A percentile compares a stretch with the other conserved stretches of the same genome.
These are phyloP conservation scores for Nannoperca australis DNA, from an alignment of 2,797 vertebrate genomes.

Conservation along the genomic window DNA sequence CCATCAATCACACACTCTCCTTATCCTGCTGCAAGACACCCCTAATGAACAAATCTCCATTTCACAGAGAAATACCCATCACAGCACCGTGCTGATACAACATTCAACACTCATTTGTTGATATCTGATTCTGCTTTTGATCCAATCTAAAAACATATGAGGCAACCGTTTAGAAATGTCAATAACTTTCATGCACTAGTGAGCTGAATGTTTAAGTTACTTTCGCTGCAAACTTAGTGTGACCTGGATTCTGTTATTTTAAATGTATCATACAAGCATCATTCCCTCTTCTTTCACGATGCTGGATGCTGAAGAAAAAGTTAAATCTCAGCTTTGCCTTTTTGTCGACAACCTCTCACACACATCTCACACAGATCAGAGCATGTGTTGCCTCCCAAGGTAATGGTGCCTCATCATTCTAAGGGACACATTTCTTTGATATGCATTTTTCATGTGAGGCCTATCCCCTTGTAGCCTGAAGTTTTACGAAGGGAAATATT, in stretches of 20 bases:
- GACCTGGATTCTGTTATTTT: slow-evolving; percentile 12
- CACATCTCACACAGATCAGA: slow-evolving; percentile 22
- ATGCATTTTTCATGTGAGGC: slow-evolving; percentile 49
- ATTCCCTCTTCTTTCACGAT: slow-evolving; percentile 3
- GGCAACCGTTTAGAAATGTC: neutral
- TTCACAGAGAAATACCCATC: slow-evolving; percentile 22
- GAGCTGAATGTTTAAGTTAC: neutral
- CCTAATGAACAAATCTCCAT: slow-evolving; percentile 35
- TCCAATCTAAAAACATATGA: neutral
- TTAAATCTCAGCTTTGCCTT: neutral
- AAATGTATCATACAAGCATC: neutral
- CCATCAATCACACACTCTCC: slow-evolving; percentile 18
- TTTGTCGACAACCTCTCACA: slow-evolving; percentile 20
- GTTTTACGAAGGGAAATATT: slow-evolving; percentile 60
- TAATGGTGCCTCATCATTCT: slow-evolving; percentile 29
- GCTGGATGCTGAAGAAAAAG: slow-evolving; percentile 4
- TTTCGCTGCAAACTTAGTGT: neutral
- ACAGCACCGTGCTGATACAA: neutral
- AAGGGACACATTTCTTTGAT: slow-evolving; percentile 46
- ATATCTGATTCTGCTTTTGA: neutral
- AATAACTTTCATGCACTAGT: neutral
- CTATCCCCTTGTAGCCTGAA: slow-evolving; percentile 34
- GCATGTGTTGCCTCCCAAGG: slow-evolving; percentile 28
- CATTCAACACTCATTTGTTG: slow-evolving; percentile 5
- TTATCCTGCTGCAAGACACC: slow-evolving; percentile 2